phyloP scores from a whole-genome alignment of 2,113 vertebrate species.

The Lucifuga dentata region DNA sequence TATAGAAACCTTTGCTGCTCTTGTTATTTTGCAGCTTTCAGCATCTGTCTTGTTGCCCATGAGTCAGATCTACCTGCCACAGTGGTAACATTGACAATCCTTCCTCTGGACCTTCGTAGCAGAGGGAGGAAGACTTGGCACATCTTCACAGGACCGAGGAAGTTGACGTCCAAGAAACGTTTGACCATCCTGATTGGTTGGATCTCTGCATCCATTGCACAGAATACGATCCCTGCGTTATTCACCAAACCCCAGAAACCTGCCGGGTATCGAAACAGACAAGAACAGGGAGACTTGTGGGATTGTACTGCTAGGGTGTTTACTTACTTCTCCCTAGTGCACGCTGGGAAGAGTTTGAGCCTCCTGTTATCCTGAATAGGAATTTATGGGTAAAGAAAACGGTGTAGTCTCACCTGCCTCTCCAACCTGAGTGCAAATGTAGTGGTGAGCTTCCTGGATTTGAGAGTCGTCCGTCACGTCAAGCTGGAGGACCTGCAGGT shows the following conservation, averaged over 20 bases:
- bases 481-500: constrained; percentile 85
- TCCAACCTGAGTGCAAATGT: constrained; percentile 73
- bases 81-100: constrained; percentile 88
- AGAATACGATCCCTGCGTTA: constrained; percentile 86
- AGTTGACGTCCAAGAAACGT: constrained; percentile 88
- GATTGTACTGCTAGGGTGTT: too few species aligned
- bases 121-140: constrained; percentile 87
- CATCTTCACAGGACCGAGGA: constrained; percentile 85
- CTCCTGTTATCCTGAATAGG: too few species aligned
- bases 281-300: neutral
- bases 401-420: constrained; percentile 85
- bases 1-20: too few species aligned
- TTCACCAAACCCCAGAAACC: constrained; percentile 92
- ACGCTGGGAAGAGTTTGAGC: neutral
- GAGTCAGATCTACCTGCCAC: constrained; percentile 84
- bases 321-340: too few species aligned
- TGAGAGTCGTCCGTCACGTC: constrained; percentile 84
- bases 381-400: too few species aligned
- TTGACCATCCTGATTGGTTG: constrained; percentile 79
- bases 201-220: constrained; percentile 81
- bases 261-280: constrained; percentile 58
- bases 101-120: constrained; percentile 85
- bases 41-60: too few species aligned
- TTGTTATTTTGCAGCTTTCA: too few species aligned
- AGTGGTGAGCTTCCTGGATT: constrained; percentile 74